phyloP scores from a whole-genome alignment of 2,113 vertebrate species.

The Aegypius monachus region DNA sequence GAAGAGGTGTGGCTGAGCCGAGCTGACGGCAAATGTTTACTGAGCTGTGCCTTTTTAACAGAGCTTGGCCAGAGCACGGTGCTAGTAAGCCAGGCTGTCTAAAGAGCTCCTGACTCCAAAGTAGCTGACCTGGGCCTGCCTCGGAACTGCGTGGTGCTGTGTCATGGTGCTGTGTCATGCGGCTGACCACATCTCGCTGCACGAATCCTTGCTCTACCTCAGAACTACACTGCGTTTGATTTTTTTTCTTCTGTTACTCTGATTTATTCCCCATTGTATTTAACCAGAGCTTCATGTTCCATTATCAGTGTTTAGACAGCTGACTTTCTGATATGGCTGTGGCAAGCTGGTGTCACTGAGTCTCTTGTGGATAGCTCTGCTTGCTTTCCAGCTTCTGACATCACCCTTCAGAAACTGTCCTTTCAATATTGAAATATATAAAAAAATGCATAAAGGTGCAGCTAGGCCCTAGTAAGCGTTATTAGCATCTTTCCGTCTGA shows the following conservation, averaged over 20 bases:
- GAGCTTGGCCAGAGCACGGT: neutral
- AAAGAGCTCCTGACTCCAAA: neutral
- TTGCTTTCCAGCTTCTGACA: neutral
- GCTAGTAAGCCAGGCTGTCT: neutral
- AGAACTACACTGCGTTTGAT: neutral
- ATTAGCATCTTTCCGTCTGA: neutral
- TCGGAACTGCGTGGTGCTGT: neutral
- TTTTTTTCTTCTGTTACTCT: neutral
- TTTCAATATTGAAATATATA: neutral
- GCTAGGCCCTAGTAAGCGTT: neutral
- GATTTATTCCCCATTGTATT: neutral
- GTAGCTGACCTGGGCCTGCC: neutral
- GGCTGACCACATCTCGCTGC: neutral
- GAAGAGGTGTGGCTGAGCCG: neutral
- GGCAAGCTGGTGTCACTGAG: neutral
- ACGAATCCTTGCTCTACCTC: neutral
- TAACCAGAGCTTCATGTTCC: neutral
- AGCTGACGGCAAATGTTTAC: neutral
- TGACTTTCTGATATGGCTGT: neutral
- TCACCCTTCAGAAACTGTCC: neutral
- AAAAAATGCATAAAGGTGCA: neutral
- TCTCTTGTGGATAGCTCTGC: neutral
- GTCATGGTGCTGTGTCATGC: neutral
- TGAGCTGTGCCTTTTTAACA: neutral
- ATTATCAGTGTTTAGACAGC: neutral